Percentiles rank a stretch among this genome's conserved stretches.
Conservation (phyloP, 2,888 invertebrate genomes). For the Vesta saturnalis region DNA sequence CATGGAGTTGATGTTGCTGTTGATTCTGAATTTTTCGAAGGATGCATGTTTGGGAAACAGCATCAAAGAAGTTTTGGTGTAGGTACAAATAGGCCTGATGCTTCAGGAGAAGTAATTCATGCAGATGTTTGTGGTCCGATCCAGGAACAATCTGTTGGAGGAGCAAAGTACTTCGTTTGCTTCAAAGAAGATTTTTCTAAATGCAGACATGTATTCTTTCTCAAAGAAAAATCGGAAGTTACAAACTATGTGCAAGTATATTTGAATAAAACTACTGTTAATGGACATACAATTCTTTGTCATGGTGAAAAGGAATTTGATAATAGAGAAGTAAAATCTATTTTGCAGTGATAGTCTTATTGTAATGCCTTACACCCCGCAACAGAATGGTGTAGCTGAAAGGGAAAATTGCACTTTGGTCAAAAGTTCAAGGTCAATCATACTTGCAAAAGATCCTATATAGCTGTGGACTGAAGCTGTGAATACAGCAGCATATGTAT, state of each 20-base stretch:
- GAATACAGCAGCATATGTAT: conserved; percentile 54
- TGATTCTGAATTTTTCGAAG: too few relatives aligned
- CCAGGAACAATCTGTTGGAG: not conserved
- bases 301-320: not conserved
- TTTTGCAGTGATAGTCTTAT: conserved; percentile 52
- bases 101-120: too few relatives aligned
- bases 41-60: too few relatives aligned
- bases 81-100: too few relatives aligned
- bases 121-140: too few relatives aligned
- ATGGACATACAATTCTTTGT: not conserved
- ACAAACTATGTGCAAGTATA: not conserved
- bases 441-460: conserved; percentile 48
- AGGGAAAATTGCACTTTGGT: conserved; percentile 33
- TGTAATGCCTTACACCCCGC: conserved; percentile 37
- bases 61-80: too few relatives aligned
- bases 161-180: not conserved
- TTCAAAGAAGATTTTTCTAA: too few relatives aligned
- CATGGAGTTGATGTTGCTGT: too few relatives aligned
- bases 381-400: conserved; percentile 36
- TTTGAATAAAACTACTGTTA: not conserved
- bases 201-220: not conserved
- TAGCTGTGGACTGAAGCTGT: conserved; percentile 57
- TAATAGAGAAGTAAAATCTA: not conserved
- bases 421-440: conserved; percentile 40
- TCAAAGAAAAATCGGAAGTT: not conserved